Evolutionary conservation across 2,797 vertebrate species (phyloP), one percentile per base, ranked within the genome.

Genomic region (Crypturellus tataupa): DNA sequence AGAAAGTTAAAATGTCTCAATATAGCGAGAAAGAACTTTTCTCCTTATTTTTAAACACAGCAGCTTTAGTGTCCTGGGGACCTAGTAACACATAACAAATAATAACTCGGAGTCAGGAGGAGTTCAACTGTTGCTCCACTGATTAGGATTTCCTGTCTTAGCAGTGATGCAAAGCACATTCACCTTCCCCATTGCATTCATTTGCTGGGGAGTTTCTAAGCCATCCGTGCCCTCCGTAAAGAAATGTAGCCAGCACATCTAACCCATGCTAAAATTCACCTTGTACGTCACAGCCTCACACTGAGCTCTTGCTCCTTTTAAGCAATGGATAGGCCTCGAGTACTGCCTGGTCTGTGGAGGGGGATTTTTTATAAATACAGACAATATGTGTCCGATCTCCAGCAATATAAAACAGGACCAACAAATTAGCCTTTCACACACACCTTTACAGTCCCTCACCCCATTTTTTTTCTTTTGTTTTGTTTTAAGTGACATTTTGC

Each of bases 121-220:
- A 59, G 27, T 65, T 90, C 40, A 80, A 9, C 18, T 73, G 11
- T 31, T 87, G 8, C 42, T 90, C 2, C 0, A 58, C 9, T 68
- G 65, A 80, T 72, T 80, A 65, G 19, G 20, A 58, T 51, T 71
- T 85, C 47, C 84, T 68, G 25, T 72, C 16, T 42, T 88, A 56
- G 65, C 33, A n/a, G 3, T 86, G 42, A 68, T 78, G 17, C 82
- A 91, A 94, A 91, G 31, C 65, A 21, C 20, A 51, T 88, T 87
- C 95, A 77, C 47, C 79, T 18, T 58, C 31, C 86, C 77, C 64
- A 20, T 8, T 13, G 59, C 75, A 65, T 39, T n/a, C 9, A 39
- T 68, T 69, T 65, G 3, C 73, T 47, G 58, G 59, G 27, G 39
- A 18, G 21, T 90, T 94, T 95, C 83, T 85, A 94, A 75, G 85